These are phyloP conservation scores for Acipenser oxyrinchus DNA, from an alignment of 2,797 vertebrate genomes.

Conservation along the genomic window DNA sequence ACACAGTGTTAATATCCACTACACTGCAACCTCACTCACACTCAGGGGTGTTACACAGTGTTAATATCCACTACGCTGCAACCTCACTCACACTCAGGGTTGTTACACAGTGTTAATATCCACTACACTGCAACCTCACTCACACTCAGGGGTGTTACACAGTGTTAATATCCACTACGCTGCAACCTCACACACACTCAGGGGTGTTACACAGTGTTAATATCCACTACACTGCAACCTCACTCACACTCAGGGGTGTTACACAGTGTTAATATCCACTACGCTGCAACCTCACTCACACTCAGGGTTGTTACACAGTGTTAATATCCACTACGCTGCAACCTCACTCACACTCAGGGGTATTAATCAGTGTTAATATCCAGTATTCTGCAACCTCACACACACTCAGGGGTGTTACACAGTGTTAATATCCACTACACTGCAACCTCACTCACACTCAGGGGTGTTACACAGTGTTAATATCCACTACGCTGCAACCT, in stretches of 20 bases:
- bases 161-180: constrained; percentile 6
- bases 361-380: constrained; percentile 2
- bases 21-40: background rate
- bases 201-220: background rate
- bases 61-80: constrained; percentile 4
- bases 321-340: constrained; percentile 2
- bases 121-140: background rate
- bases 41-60: too few species aligned
- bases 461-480: constrained; percentile 6
- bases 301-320: background rate
- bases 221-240: background rate
- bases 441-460: background rate
- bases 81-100: background rate
- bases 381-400: background rate
- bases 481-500: background rate
- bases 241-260: too few species aligned
- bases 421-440: constrained; percentile 4
- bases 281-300: background rate
- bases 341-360: background rate
- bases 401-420: background rate
- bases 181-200: background rate
- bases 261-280: constrained; percentile 6
- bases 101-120: constrained; percentile 4
- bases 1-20: constrained; percentile 6
- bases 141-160: too few species aligned